Conservation (phyloP, 2,113 vertebrate genomes). For the Sporophila hypoxantha region DNA sequence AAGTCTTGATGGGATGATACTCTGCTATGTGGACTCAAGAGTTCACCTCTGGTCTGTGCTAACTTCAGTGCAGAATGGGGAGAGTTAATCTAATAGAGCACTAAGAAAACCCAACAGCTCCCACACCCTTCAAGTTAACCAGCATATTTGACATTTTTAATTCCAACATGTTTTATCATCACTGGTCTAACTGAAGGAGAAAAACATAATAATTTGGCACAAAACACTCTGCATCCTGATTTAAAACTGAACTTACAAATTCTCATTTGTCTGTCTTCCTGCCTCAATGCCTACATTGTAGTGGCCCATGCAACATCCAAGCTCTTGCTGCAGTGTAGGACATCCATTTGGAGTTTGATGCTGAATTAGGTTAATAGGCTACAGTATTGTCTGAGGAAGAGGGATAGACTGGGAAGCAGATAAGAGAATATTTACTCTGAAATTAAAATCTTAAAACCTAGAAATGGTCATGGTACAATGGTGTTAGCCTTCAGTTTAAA, state of each 20-base stretch:
- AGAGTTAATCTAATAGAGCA: background rate
- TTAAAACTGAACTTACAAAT: background rate
- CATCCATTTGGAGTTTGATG: background rate
- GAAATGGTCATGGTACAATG: background rate
- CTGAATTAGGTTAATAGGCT: background rate
- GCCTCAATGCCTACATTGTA: background rate
- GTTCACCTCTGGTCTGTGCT: background rate
- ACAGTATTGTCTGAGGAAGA: background rate
- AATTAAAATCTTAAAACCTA: background rate
- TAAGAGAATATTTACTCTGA: background rate
- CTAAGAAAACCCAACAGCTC: background rate
- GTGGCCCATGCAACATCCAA: background rate
- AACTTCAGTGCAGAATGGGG: background rate
- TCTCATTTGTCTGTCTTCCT: background rate
- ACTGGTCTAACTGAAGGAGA: background rate
- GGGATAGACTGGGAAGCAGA: background rate
- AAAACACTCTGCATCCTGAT: background rate
- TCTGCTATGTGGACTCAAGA: background rate
- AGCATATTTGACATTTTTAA: background rate
- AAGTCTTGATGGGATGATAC: background rate
- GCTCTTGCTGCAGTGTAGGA: background rate
- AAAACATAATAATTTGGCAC: background rate
- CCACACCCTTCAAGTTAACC: background rate
- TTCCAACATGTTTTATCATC: background rate
- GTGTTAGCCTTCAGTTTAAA: background rate